Base-by-base conservation (phyloP, 2,797 vertebrate species). In the Oceanodroma leucorhoa region DNA sequence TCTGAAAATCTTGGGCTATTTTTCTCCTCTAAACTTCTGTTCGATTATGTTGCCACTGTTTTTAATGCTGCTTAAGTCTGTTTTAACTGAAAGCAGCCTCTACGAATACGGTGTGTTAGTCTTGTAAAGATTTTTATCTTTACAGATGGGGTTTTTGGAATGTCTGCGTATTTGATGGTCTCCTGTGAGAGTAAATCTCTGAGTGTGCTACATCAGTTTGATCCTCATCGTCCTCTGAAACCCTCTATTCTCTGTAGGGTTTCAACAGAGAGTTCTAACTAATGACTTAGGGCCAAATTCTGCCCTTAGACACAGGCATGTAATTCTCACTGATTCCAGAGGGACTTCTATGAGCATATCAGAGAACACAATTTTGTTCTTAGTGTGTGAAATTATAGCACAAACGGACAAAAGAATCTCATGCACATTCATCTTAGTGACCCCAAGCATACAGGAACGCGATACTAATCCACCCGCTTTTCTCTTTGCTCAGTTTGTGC, bases 251-350 rank as follows among this genome's bases (percentile, higher is more conserved):
- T 62, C 94, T 79, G 69, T 29, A 92, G 96, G 86, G 81, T 92
- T 95, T 95, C 90, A 79, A 82, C 78, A 71, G 91, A 95, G 88
- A 73, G 46, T 83, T 97, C 95, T 97, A 96, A 97, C 95, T 97
- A 98, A 98, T 98, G 97, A 97, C 95, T 95, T 94, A 58, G 93
- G 96, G 96, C 96, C 95, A 95, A 95, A 95, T 94, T 84, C 85
- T 95, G 96, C 97, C 96, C 96, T 96, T 73, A 77, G 20, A 81
- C 93, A 73, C 93, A 70, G 87, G 89, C 86, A 0, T 92, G 92
- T 95, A 96, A 96, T 95, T 95, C 95, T 80, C 79, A 6, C 65
- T 40, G 89, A 51, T 51, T 95, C 97, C 96, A 64, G 79, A 19
- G 97, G 92, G 96, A 97, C 64, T 84, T 81, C 34, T 61, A 7